phyloP scores from a whole-genome alignment of 2,797 vertebrate species.

The Lutjanus campechanus region DNA sequence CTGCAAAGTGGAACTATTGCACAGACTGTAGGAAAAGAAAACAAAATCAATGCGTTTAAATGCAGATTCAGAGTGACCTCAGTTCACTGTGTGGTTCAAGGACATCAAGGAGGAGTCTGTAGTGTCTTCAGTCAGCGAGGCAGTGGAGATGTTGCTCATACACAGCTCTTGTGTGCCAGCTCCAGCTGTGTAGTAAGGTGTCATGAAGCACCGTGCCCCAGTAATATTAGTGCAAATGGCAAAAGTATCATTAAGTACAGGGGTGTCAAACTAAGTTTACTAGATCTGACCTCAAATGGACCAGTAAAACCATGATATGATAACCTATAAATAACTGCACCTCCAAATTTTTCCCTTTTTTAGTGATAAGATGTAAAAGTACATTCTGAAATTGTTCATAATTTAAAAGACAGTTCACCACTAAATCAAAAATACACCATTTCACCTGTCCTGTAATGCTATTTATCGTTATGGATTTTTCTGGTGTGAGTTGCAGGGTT shows the following conservation, averaged over 20 bases:
- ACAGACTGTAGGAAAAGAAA: background rate
- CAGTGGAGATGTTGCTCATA: conserved; percentile 17
- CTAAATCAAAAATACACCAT: too few species aligned
- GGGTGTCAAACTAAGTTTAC: too few species aligned
- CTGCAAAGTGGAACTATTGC: background rate
- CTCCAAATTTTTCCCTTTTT: too few species aligned
- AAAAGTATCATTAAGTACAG: background rate
- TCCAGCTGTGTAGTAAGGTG: background rate
- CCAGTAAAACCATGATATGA: too few species aligned
- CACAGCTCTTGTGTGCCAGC: background rate
- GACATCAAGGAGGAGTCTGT: conserved; percentile 32
- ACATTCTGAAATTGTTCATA: too few species aligned
- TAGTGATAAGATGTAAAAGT: too few species aligned
- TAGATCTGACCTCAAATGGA: too few species aligned
- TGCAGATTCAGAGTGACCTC: conserved; percentile 44
- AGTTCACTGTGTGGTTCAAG: conserved; percentile 42
- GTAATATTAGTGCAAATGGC: background rate
- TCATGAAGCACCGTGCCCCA: background rate
- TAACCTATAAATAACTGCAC: too few species aligned
- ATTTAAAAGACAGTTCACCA: too few species aligned
- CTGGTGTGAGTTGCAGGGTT: too few species aligned
- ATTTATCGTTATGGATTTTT: too few species aligned
- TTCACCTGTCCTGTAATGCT: too few species aligned
- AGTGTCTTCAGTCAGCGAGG: conserved; percentile 21
- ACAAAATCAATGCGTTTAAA: conserved; percentile 3